Conservation (phyloP, 2,888 invertebrate species). For the Nephrotoma guestfalica region DNA sequence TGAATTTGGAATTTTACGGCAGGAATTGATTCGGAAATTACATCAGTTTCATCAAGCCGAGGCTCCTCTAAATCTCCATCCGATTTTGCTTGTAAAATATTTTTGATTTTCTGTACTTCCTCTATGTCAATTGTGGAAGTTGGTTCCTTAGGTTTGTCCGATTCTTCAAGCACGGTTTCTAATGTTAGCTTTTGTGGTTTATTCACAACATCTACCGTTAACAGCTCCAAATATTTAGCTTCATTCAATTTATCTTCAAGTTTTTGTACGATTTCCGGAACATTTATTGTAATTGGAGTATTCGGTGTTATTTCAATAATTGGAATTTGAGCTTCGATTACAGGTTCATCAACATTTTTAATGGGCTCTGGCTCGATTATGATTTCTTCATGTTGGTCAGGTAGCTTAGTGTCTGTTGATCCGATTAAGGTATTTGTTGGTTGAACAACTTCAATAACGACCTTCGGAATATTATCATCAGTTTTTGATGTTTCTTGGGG, state of each 20-base stretch:
- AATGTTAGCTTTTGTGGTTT: not conserved
- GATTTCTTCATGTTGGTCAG: not conserved
- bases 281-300: not conserved
- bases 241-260: not conserved
- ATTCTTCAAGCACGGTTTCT: too few species aligned
- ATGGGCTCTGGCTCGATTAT: not conserved
- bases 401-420: not conserved
- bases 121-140: not conserved
- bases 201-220: not conserved
- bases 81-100: too few species aligned
- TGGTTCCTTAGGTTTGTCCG: not conserved
- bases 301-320: not conserved
- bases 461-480: not conserved
- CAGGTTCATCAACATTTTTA: not conserved
- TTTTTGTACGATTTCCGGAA: not conserved
- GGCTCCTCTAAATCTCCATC: not conserved
- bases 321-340: not conserved
- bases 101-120: not conserved
- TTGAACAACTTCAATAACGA: not conserved
- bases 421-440: too few species aligned
- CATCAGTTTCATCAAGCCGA: not conserved
- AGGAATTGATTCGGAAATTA: not conserved
- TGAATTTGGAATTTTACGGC: not conserved
- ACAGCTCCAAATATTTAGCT: not conserved
- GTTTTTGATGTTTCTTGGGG: not conserved